These are phyloP conservation scores for Bostrychus sinensis DNA, from an alignment of 2,113 vertebrate species.

Conservation along the genomic window DNA sequence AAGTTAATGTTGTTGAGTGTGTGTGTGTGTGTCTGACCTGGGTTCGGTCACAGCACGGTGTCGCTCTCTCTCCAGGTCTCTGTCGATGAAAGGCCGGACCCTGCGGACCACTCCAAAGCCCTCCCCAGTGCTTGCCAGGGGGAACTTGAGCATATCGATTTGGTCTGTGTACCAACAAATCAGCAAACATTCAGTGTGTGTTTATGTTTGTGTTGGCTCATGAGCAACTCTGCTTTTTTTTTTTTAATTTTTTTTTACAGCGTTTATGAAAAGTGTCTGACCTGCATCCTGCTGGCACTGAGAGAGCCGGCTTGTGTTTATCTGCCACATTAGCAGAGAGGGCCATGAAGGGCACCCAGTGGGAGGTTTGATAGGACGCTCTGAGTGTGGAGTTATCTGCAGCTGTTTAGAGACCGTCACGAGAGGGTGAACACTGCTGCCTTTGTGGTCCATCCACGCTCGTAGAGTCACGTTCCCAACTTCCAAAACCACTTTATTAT, in stretches of 20 bases:
- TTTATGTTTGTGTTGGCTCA: neutral
- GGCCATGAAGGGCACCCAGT: constrained; percentile 86
- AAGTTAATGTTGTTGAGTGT: constrained; percentile 4
- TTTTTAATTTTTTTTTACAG: neutral
- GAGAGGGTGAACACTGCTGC: constrained; percentile 67
- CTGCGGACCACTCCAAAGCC: constrained; percentile 85
- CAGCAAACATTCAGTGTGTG: neutral
- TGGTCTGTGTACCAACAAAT: constrained; percentile 73
- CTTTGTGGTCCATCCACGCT: constrained; percentile 79
- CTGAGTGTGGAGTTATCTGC: constrained; percentile 75
- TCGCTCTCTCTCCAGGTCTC: constrained; percentile 83
- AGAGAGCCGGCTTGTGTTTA: constrained; percentile 75
- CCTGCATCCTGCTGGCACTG: constrained; percentile 87
- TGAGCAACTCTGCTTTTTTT: too few species aligned
- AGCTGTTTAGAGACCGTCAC: constrained; percentile 80
- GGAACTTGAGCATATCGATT: constrained; percentile 83
- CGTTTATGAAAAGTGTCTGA: constrained; percentile 63
- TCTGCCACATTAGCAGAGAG: constrained; percentile 81
- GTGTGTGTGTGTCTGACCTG: constrained; percentile 75
- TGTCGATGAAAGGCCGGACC: constrained; percentile 82
- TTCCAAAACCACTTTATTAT: constrained; percentile 80
- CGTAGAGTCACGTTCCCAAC: constrained; percentile 80
- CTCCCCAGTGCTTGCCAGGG: constrained; percentile 87
- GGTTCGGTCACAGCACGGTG: constrained; percentile 79
- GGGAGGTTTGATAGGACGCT: constrained; percentile 82